Evolutionary conservation across 2,113 vertebrate genomes (phyloP).

Genomic region (Aptenodytes patagonicus): DNA sequence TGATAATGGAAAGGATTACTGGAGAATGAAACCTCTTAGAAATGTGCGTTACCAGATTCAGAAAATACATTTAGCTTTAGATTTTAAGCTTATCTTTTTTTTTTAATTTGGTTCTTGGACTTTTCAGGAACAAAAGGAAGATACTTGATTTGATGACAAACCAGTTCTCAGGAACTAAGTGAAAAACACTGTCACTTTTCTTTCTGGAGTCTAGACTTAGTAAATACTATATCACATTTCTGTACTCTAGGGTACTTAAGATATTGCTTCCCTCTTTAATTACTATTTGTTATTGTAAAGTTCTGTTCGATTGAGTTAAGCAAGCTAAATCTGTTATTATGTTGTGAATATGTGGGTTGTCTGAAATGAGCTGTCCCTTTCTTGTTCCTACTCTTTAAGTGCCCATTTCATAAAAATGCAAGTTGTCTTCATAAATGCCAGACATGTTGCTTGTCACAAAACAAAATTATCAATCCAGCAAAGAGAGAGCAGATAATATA

Average conservation of each 20-base stretch:
- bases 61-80: not conserved
- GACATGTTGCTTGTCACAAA: not conserved
- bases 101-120: not conserved
- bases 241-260: not conserved
- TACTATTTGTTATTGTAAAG: not conserved
- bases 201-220: not conserved
- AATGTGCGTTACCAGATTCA: not conserved
- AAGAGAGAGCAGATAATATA: not conserved
- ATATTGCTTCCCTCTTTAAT: not conserved
- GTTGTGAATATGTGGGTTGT: not conserved
- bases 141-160: rapidly evolving
- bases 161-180: not conserved
- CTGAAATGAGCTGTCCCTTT: not conserved
- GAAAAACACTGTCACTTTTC: not conserved
- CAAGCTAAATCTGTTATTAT: not conserved
- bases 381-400: not conserved
- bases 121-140: not conserved
- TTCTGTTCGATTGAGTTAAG: not conserved
- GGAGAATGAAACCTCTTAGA: not conserved
- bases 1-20: not conserved
- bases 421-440: not conserved
- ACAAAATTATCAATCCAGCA: not conserved
- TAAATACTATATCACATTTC: not conserved
- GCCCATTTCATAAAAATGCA: not conserved
- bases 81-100: not conserved